Evolutionary conservation across 2,888 invertebrate species (phyloP).

Genomic region (Melieria picta): DNA sequence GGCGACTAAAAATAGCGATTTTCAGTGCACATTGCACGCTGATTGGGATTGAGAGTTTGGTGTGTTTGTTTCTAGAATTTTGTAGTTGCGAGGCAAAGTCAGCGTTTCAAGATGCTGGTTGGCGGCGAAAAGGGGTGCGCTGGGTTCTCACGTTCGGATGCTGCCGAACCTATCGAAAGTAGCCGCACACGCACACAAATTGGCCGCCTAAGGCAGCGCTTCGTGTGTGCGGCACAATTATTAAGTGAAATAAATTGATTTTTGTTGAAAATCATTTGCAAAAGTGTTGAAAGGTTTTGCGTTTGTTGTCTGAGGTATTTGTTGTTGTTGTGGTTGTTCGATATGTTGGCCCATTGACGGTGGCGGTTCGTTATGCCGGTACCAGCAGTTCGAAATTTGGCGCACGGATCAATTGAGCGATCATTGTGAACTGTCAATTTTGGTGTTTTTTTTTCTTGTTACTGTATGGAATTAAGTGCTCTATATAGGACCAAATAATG

Average conservation of each 20-base stretch:
- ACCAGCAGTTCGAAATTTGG: conserved; percentile 25
- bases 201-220: background rate
- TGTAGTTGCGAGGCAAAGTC: background rate
- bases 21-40: conserved; percentile 1
- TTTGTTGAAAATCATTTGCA: conserved; percentile 1
- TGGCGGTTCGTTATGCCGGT: conserved; percentile 9
- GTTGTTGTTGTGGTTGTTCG: background rate
- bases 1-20: conserved; percentile 18
- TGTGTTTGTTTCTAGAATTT: background rate
- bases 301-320: background rate
- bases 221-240: background rate
- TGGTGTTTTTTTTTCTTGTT: conserved; percentile 11
- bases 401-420: conserved; percentile 32
- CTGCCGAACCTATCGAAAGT: background rate
- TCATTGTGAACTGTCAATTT: conserved; percentile 4
- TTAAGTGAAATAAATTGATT: conserved; percentile 36
- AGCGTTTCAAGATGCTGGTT: too few species aligned
- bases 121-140: conserved; percentile 17
- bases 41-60: background rate
- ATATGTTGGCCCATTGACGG: conserved; percentile 22
- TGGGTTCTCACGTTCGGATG: conserved; percentile 22
- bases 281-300: conserved; percentile 32
- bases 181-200: background rate
- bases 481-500: conserved; percentile 8
- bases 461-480: conserved; percentile 12